Percentiles rank a stretch among this genome's conserved stretches.
These are phyloP conservation scores for Archilochus colubris DNA, from an alignment of 2,113 vertebrate genomes.

Conservation along the genomic window DNA sequence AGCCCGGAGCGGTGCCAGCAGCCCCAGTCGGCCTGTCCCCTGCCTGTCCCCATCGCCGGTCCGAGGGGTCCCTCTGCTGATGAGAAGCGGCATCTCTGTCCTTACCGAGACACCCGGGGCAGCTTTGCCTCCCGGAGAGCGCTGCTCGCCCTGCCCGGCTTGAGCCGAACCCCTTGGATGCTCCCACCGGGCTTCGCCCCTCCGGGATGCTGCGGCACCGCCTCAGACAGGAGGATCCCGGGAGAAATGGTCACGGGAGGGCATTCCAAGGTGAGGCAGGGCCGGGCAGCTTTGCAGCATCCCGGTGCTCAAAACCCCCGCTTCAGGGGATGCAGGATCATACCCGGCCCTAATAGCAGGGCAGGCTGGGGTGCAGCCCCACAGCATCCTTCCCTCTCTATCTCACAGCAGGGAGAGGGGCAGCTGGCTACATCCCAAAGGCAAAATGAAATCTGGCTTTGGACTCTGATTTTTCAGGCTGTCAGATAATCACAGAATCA, in stretches of 20 bases:
- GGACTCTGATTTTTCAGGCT: background rate
- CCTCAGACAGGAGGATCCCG: background rate
- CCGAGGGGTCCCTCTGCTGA: constrained; percentile 54
- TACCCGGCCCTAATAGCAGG: accelerated
- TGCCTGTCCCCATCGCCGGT: background rate
- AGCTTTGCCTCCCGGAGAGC: background rate
- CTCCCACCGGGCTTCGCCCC: too few species aligned
- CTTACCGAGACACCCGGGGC: background rate
- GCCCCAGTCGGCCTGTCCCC: background rate
- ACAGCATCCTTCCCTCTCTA: background rate
- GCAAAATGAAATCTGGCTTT: background rate
- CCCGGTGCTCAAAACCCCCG: accelerated
- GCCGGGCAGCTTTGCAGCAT: background rate
- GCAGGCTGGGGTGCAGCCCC: background rate
- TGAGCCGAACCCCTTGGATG: background rate
- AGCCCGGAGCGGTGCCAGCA: constrained; percentile 39
- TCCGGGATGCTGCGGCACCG: background rate
- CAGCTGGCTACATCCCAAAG: background rate
- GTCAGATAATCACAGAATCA: background rate
- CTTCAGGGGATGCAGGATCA: accelerated
- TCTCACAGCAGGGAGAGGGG: background rate
- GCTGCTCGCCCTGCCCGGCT: background rate
- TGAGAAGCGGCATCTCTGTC: background rate
- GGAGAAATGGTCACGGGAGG: accelerated
- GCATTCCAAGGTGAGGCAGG: background rate